A percentile compares a stretch with the other conserved stretches of the same genome.
phyloP scores from a whole-genome alignment of 2,797 vertebrate species.

The Pantherophis alleghaniensis region DNA sequence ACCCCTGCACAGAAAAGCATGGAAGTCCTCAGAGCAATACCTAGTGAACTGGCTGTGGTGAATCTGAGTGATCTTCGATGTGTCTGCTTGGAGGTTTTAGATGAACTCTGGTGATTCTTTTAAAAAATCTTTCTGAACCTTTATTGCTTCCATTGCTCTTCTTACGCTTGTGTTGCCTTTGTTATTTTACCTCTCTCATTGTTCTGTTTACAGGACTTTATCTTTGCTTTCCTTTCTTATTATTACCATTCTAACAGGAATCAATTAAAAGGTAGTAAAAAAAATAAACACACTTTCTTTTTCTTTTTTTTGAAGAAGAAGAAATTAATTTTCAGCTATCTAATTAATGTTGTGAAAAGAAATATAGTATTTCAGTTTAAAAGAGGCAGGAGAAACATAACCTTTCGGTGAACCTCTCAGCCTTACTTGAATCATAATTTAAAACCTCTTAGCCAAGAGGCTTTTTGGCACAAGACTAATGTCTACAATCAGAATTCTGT shows the following conservation, averaged over 20 bases:
- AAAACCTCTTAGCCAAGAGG: constrained; percentile 57
- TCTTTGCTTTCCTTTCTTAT: neutral
- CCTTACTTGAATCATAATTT: constrained; percentile 61
- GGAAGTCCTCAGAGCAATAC: neutral
- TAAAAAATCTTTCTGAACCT: neutral
- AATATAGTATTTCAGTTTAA: constrained; percentile 59
- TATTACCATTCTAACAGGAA: neutral
- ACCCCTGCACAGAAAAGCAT: neutral
- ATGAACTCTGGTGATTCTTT: neutral
- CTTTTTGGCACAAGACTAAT: constrained; percentile 61
- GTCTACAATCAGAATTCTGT: constrained; percentile 78
- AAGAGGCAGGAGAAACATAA: constrained; percentile 57
- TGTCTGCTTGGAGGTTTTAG: neutral
- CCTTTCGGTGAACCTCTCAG: constrained; percentile 66
- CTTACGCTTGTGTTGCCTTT: neutral
- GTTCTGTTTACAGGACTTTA: neutral
- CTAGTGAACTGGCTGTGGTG: neutral
- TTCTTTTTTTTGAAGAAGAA: neutral
- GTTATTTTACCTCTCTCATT: neutral
- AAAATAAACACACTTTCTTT: neutral
- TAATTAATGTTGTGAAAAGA: constrained; percentile 59
- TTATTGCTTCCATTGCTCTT: neutral
- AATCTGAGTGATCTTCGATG: neutral
- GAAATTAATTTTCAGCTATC: constrained; percentile 54
- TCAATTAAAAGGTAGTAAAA: constrained; percentile 12